Percentiles rank a stretch among this genome's conserved stretches.
Conservation (phyloP, 2,888 invertebrate genomes). For the Tupiocoris notatus region DNA sequence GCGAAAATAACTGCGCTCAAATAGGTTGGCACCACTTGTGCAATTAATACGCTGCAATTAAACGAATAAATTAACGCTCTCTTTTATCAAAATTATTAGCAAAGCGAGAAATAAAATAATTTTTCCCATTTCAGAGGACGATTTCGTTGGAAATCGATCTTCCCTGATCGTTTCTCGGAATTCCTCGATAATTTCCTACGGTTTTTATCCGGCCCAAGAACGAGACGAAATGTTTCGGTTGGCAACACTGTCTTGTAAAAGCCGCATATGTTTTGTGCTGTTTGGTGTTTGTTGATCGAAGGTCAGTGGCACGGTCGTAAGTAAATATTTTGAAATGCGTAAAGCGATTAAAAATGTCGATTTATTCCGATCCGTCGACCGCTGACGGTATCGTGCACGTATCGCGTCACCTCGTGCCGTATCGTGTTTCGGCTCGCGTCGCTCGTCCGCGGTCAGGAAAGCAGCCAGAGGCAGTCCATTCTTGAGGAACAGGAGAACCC, state of each 20-base stretch:
- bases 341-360: slow-evolving; percentile 46
- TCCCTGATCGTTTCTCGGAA: too few species aligned
- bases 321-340: slow-evolving; percentile 51
- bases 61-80: too few species aligned
- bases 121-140: too few species aligned
- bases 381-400: not conserved
- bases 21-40: too few species aligned
- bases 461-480: not conserved
- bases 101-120: too few species aligned
- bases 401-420: not conserved
- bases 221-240: too few species aligned
- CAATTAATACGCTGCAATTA: too few species aligned
- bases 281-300: slow-evolving; percentile 52
- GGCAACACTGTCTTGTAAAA: slow-evolving; percentile 45
- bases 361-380: slow-evolving; percentile 2
- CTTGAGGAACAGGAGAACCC: not conserved
- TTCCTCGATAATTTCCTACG: too few species aligned
- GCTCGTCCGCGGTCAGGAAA: not conserved
- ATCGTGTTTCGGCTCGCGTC: not conserved
- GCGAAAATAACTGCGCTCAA: too few species aligned
- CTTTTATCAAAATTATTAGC: too few species aligned
- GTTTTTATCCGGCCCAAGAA: too few species aligned
- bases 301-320: slow-evolving; percentile 53
- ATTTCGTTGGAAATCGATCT: too few species aligned
- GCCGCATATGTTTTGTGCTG: slow-evolving; percentile 48